Base-by-base conservation (phyloP, 2,113 vertebrate species). In the Cichladusa arquata region DNA sequence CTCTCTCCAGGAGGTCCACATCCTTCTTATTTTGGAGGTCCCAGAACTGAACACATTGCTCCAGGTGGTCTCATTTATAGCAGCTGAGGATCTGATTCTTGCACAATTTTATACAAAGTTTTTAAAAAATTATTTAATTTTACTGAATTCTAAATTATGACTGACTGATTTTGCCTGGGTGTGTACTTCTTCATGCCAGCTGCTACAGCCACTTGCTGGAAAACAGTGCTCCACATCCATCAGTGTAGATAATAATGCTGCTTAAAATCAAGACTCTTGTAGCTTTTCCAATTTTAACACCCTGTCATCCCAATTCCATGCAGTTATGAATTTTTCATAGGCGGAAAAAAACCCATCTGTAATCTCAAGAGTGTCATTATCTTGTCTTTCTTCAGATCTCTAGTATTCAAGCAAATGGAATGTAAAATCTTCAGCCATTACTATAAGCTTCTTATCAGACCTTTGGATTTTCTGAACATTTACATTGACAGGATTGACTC, bases 1-100 rank as follows among this genome's bases (percentile, higher is more conserved):
- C 44, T 48, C 0, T 0, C 17, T n/a, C 12, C 48, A 84, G 29
- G 19, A 57, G 12, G 19, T 34, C n/a, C 19, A 48, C 4, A 40
- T 65, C 19, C 12, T 74, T 73, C n/a, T 42, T 86, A 42, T 50
- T 40, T 66, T 50, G 44, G 34, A 76, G 16, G 17, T 66, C 25
- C 13, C 36, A 58, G 61, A 50, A 42, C 0, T 58, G 16, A 42
- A 42, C 34, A 31, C 34, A 31, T 42, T 31, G 36, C 44, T 76
- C 23, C 31, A 22, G 10, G 20, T 34, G 20, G 25, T 76, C 42
- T 66, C 25, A 73, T 82, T 72, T 44, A 38, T 19, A 58, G 44
- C 42, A 81, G 28, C 48, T 19, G 5, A 50, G 11, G 13, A 45
- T 44, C 54, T 73, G 18, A 34, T 72, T 58, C 18, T 73, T 69